Evolutionary conservation across 2,888 invertebrate genomes (phyloP).

Genomic region (Drosophila ezoana): DNA sequence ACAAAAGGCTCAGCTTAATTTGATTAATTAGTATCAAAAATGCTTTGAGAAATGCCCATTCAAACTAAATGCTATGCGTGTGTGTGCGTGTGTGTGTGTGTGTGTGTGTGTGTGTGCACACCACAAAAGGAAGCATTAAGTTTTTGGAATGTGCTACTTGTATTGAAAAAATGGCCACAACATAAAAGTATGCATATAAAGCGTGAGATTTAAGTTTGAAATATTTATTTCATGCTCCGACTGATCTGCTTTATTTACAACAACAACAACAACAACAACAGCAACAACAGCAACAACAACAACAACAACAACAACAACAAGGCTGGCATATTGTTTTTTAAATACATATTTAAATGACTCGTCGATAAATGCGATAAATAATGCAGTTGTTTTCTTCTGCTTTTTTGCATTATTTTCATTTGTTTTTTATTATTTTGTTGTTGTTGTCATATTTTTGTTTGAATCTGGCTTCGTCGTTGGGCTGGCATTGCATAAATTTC

Average conservation of each 20-base stretch:
- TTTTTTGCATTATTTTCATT: constrained; percentile 2
- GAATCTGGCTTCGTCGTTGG: constrained; percentile 11
- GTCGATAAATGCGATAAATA: constrained; percentile 73
- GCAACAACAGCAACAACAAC: background rate
- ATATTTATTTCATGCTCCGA: constrained; percentile 64
- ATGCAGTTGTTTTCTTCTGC: constrained; percentile 55
- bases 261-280: constrained; percentile 23
- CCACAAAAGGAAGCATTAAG: constrained; percentile 57
- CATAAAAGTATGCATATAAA: constrained; percentile 51
- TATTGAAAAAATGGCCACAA: constrained; percentile 69
- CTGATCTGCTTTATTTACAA: constrained; percentile 62
- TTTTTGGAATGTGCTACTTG: constrained; percentile 75
- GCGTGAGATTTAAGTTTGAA: constrained; percentile 72
- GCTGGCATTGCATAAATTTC: constrained; percentile 74
- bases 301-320: background rate
- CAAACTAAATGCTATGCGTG: constrained; percentile 20
- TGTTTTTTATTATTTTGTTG: background rate
- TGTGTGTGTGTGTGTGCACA: constrained; percentile 7
- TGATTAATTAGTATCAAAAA: constrained; percentile 77
- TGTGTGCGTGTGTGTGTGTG: constrained; percentile 12
- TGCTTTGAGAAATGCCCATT: constrained; percentile 57
- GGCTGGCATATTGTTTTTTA: constrained; percentile 66
- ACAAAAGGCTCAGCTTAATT: constrained; percentile 79
- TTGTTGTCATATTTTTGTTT: constrained; percentile 20
- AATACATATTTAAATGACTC: constrained; percentile 75